A percentile compares a stretch with the other conserved stretches of the same genome.
These are phyloP conservation scores for Naja naja DNA, from an alignment of 2,113 vertebrate species.

Conservation along the genomic window DNA sequence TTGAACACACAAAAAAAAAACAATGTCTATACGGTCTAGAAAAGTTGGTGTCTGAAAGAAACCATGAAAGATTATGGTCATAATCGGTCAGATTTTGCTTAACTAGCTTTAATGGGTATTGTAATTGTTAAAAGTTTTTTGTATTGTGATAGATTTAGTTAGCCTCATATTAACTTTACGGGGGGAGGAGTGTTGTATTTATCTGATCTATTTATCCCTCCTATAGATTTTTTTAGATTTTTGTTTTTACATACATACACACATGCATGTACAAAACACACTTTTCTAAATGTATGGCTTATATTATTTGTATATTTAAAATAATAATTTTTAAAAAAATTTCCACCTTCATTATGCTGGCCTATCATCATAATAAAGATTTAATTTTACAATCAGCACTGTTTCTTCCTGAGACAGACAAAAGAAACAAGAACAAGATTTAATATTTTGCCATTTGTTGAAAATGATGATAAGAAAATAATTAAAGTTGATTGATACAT, in stretches of 20 bases:
- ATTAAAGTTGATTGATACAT: background rate
- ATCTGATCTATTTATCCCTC: background rate
- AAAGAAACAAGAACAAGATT: background rate
- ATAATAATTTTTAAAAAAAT: background rate
- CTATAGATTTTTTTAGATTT: background rate
- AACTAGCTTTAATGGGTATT: background rate
- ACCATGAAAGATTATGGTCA: background rate
- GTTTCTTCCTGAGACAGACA: background rate
- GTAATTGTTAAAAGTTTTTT: background rate
- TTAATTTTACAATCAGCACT: background rate
- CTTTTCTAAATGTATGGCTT: background rate
- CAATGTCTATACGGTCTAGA: background rate
- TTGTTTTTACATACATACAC: background rate
- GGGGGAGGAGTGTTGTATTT: background rate
- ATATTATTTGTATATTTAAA: background rate
- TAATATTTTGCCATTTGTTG: slow-evolving; percentile 10
- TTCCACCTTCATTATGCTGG: background rate
- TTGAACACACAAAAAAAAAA: background rate
- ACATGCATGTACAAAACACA: background rate
- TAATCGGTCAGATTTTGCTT: background rate
- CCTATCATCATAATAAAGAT: background rate
- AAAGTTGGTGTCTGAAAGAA: background rate
- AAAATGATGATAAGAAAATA: slow-evolving; percentile 12
- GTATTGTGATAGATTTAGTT: background rate
- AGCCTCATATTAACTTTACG: background rate